Percentiles rank a stretch among this genome's conserved stretches.
Conservation (phyloP, 2,113 vertebrate genomes). For the Pandion haliaetus region DNA sequence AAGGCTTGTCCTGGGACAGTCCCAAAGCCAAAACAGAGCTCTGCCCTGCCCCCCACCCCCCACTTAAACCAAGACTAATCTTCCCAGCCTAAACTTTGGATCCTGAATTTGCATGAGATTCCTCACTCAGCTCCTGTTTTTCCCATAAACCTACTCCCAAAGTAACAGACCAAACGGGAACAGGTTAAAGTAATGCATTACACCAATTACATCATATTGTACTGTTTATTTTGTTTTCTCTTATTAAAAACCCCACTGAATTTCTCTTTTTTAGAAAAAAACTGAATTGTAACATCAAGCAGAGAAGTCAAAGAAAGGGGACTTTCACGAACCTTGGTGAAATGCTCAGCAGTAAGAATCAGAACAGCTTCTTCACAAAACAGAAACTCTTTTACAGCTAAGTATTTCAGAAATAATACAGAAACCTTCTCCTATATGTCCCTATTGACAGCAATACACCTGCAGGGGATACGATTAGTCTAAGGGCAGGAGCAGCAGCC, state of each 20-base stretch:
- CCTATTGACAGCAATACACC: background rate
- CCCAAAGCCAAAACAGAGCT: background rate
- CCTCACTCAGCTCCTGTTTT: background rate
- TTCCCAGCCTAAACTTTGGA: background rate
- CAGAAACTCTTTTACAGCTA: background rate
- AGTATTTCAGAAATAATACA: background rate
- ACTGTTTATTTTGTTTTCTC: background rate
- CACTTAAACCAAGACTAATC: background rate
- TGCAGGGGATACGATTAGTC: background rate
- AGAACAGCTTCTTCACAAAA: background rate
- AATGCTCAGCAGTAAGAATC: background rate
- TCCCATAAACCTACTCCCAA: background rate
- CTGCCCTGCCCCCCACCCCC: accelerated
- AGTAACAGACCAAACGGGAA: background rate
- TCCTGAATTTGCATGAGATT: background rate
- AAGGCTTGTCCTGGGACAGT: background rate
- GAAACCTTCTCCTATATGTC: background rate
- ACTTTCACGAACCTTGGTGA: background rate
- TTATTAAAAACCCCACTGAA: background rate
- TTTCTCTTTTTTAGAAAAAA: background rate
- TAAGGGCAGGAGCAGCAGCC: background rate
- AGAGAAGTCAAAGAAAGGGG: background rate
- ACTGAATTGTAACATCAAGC: background rate
- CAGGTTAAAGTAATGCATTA: background rate
- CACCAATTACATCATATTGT: background rate